phyloP scores from a whole-genome alignment of 2,113 vertebrate species.

The Cryptomyrus ogoouensis region DNA sequence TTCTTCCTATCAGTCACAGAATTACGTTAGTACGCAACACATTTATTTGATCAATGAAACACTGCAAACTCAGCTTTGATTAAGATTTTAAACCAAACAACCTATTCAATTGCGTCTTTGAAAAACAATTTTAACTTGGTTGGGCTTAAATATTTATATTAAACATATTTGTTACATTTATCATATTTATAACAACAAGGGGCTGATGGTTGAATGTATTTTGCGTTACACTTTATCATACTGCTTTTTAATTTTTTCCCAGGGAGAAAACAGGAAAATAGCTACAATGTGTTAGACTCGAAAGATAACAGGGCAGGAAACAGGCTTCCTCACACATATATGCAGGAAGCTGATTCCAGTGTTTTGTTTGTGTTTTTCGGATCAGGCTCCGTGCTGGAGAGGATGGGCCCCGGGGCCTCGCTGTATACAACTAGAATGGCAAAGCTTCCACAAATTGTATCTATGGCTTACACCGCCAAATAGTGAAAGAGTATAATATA shows the following conservation, averaged over 20 bases:
- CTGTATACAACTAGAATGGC: slow-evolving; percentile 36
- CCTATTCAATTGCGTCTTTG: not conserved
- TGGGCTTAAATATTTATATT: not conserved
- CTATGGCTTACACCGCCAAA: slow-evolving; percentile 37
- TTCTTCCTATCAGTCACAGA: not conserved
- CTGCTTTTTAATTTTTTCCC: slow-evolving; percentile 36
- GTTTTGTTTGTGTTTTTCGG: slow-evolving; percentile 21
- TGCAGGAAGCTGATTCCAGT: slow-evolving; percentile 25
- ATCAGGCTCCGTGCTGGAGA: slow-evolving; percentile 10
- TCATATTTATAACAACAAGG: not conserved
- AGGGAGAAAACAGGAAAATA: slow-evolving; percentile 44
- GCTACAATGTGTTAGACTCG: slow-evolving; percentile 48
- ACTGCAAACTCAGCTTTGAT: not conserved
- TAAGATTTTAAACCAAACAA: not conserved
- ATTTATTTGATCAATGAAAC: not conserved
- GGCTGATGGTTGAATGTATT: not conserved
- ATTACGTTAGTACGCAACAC: not conserved
- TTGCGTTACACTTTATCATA: not conserved
- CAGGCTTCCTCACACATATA: slow-evolving; percentile 30
- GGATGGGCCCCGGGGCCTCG: slow-evolving; percentile 25
- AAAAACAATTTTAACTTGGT: not conserved
- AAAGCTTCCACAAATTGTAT: slow-evolving; percentile 63
- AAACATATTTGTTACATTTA: not conserved
- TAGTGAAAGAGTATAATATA: slow-evolving; percentile 17
- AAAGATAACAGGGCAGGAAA: slow-evolving; percentile 55